Evolutionary conservation across 2,888 invertebrate species (phyloP), one percentile per base, ranked within the genome.

Genomic region (Macropis europaea): DNA sequence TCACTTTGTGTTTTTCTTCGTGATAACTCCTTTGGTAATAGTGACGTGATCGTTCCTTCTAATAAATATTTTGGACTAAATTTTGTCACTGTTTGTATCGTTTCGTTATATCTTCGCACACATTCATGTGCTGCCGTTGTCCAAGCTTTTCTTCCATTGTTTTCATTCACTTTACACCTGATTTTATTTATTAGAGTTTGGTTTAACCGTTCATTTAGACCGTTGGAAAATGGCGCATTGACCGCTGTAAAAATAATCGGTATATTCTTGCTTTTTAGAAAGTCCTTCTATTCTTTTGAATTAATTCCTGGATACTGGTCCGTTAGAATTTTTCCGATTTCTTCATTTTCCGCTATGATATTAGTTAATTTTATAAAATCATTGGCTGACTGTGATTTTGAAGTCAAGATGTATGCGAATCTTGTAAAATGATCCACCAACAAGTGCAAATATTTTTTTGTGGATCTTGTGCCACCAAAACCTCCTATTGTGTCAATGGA

Each of bases 401-500:
- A 54, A 38, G 54, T 54, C 15, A 30, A n/a, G 2, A 54, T 63
- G 17, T 7, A 63, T 6, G 63, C 63, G n/a, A 38, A 63, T 47
- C 63, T 32, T 6, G 63, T 54, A 19, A 54, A 63, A 30, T 63
- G 63, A 22, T 63, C 63, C 2, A 54, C 54, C n/a, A 53, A 38
- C 2, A 63, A 24, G 19, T 63, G 63, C 2, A 63, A n/a, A 22
- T 63, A 63, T 36, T n/a, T 11, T n/a, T n/a, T n/a, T n/a, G n/a
- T n/a, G n/a, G n/a, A n/a, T n/a, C n/a, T n/a, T n/a, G n/a, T n/a
- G n/a, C 45, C 45, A 11, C 11, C 26, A 26, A 45, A 45, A n/a
- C 84, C 84, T 42, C 83, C 84, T 38, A 85, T 82, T 2, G 83
- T 85, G 52, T 84, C 84, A n/a, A 85, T 72, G 4, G 83, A 84